These are phyloP conservation scores for Hydractinia symbiolongicarpus DNA, from an alignment of 30 jellyfish, hydroid and myxozoan species.

Conservation along the genomic window DNA sequence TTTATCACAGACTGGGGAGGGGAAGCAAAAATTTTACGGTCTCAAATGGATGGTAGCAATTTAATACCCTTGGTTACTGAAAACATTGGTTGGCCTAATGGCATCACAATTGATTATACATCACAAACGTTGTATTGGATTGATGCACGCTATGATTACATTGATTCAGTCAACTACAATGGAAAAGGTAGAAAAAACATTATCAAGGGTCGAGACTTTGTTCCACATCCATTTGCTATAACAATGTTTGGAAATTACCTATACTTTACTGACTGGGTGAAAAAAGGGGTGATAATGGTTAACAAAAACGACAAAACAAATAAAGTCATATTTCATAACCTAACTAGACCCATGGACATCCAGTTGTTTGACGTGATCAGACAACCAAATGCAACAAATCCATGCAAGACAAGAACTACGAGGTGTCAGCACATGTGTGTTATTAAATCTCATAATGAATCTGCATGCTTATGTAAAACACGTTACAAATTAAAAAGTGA, in stretches of 20 bases:
- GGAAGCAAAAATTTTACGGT: slow-evolving; percentile 72
- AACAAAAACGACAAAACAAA: slow-evolving; percentile 21
- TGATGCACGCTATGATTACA: slow-evolving; percentile 94
- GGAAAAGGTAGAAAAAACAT: slow-evolving; percentile 61
- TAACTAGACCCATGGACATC: slow-evolving; percentile 91
- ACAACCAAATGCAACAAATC: slow-evolving; percentile 64
- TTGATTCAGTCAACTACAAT: slow-evolving; percentile 63
- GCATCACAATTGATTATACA: slow-evolving; percentile 76
- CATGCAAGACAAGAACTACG: slow-evolving; percentile 31
- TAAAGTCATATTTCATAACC: slow-evolving; percentile 34
- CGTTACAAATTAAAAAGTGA: slow-evolving; percentile 38
- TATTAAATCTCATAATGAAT: slow-evolving; percentile 28
- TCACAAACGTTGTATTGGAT: slow-evolving; percentile 70
- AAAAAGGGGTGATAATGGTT: slow-evolving; percentile 61
- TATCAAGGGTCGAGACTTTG: slow-evolving; percentile 39
- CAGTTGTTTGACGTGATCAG: slow-evolving; percentile 62
- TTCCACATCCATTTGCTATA: slow-evolving; percentile 88
- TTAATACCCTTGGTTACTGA: slow-evolving; percentile 49
- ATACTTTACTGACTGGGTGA: slow-evolving; percentile 87
- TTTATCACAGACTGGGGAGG: slow-evolving; percentile 97
- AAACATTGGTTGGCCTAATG: slow-evolving; percentile 93
- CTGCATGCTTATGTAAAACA: slow-evolving; percentile 68
- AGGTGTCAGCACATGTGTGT: slow-evolving; percentile 89
- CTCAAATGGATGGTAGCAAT: slow-evolving; percentile 85
- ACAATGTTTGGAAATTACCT: slow-evolving; percentile 56